Conservation (phyloP, 2,797 vertebrate species). For the Syngnathus acus region DNA sequence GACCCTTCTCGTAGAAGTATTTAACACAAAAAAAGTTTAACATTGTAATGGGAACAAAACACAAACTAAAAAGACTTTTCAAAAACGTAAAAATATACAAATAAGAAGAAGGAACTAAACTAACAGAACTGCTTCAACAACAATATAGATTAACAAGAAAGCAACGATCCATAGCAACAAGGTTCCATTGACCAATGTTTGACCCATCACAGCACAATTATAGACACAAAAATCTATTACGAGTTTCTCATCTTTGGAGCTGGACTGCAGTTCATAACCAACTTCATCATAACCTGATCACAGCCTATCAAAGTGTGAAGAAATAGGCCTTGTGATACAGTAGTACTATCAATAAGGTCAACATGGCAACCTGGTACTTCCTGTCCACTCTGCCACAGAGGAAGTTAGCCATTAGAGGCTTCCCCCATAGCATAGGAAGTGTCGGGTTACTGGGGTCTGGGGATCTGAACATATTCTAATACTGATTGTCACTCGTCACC, state of each 20-base stretch:
- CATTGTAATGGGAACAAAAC: constrained; percentile 65
- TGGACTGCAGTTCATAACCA: constrained; percentile 40
- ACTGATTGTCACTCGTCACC: constrained; percentile 40
- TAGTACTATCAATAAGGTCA: constrained; percentile 55
- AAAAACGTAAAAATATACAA: constrained; percentile 65
- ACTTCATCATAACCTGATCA: constrained; percentile 39
- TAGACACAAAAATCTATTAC: constrained; percentile 99
- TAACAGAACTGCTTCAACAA: constrained; percentile 89
- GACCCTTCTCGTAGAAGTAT: constrained; percentile 65
- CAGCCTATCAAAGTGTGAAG: constrained; percentile 30
- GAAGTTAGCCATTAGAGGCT: constrained; percentile 56
- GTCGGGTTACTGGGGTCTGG: constrained; percentile 51
- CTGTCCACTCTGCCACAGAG: constrained; percentile 60
- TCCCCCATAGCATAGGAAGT: constrained; percentile 63
- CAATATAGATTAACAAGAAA: constrained; percentile 88
- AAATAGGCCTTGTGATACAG: constrained; percentile 49
- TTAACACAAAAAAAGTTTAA: constrained; percentile 69
- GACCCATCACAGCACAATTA: constrained; percentile 97
- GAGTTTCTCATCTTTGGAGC: constrained; percentile 96
- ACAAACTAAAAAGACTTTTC: constrained; percentile 63
- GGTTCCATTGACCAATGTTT: constrained; percentile 93
- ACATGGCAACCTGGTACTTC: constrained; percentile 65
- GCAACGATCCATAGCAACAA: constrained; percentile 97
- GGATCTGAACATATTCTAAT: constrained; percentile 42
- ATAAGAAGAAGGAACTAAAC: constrained; percentile 76